Evolutionary conservation across 1,140 invertebrate genomes (phyloP).

Genomic region (Zaprionus nigranus): DNA sequence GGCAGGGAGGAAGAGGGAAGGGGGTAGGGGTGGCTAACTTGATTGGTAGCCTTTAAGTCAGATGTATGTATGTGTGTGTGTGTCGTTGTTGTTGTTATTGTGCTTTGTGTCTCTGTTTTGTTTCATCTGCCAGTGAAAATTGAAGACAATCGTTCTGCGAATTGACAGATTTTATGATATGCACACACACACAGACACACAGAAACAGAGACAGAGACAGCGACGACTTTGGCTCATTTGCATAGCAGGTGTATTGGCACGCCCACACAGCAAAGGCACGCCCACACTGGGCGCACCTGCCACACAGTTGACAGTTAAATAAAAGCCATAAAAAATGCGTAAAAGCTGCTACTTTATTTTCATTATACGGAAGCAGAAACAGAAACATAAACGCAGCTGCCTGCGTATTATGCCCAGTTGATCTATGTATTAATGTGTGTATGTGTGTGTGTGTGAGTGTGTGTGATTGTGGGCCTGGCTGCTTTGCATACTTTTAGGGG

Average conservation of each 20-base stretch:
- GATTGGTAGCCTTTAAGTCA: slow-evolving; percentile 40
- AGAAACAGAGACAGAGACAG: background rate
- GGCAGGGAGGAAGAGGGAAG: background rate
- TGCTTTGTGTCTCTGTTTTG: slow-evolving; percentile 17
- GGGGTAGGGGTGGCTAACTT: background rate
- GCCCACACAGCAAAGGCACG: background rate
- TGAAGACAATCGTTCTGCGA: slow-evolving; percentile 74
- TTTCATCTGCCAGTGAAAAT: slow-evolving; percentile 39
- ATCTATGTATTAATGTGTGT: slow-evolving; percentile 57
- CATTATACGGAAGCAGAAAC: slow-evolving; percentile 53
- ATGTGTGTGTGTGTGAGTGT: slow-evolving; percentile 40
- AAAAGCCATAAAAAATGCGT: slow-evolving; percentile 79
- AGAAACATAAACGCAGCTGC: slow-evolving; percentile 21
- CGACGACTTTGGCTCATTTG: slow-evolving; percentile 54
- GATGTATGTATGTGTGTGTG: background rate
- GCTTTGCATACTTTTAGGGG: slow-evolving; percentile 74
- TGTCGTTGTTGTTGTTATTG: slow-evolving; percentile 17
- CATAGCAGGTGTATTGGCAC: slow-evolving; percentile 57
- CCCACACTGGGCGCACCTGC: slow-evolving; percentile 1
- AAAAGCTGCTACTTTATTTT: slow-evolving; percentile 81
- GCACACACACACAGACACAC: slow-evolving; percentile 1
- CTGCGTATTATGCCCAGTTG: slow-evolving; percentile 48
- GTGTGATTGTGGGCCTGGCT: slow-evolving; percentile 33
- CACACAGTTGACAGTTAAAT: slow-evolving; percentile 60
- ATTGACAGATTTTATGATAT: slow-evolving; percentile 77